Percentiles rank a stretch among this genome's conserved stretches.
Evolutionary conservation across 2,888 invertebrate genomes (phyloP).

Genomic region (Melipona bicolor): DNA sequence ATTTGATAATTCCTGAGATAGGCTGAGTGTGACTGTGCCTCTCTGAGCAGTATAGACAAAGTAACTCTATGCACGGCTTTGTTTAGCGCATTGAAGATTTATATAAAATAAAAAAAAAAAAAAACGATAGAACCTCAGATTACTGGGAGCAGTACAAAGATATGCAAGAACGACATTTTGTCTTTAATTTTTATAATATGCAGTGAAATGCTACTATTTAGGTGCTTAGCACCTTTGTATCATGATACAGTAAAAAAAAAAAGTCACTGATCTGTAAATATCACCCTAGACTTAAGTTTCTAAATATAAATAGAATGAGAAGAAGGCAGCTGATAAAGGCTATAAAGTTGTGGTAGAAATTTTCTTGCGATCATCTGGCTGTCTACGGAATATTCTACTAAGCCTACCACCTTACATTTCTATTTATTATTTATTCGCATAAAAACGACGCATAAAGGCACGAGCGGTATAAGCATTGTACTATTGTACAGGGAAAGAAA

Average conservation of each 20-base stretch:
- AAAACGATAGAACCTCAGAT: constrained; percentile 70
- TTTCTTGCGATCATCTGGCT: constrained; percentile 50
- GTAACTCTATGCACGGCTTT: constrained; percentile 67
- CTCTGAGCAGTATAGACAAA: constrained; percentile 63
- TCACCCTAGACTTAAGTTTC: constrained; percentile 72
- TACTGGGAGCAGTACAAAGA: constrained; percentile 81
- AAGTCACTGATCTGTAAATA: constrained; percentile 76
- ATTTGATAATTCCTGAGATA: constrained; percentile 70
- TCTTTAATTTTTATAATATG: constrained; percentile 79
- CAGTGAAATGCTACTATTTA: constrained; percentile 64
- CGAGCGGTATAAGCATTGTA: constrained; percentile 77
- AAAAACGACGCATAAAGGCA: constrained; percentile 75
- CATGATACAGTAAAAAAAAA: constrained; percentile 56
- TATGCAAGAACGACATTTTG: constrained; percentile 78
- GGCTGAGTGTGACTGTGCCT: constrained; percentile 66
- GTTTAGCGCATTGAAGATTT: constrained; percentile 70
- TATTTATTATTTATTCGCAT: constrained; percentile 83
- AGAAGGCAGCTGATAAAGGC: constrained; percentile 67
- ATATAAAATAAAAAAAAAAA: constrained; percentile 48
- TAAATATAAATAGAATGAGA: constrained; percentile 57
- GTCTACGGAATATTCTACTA: constrained; percentile 68
- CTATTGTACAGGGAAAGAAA: constrained; percentile 80
- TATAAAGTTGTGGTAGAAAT: constrained; percentile 50
- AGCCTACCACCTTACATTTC: constrained; percentile 74
- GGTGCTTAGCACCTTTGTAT: constrained; percentile 71